Evolutionary conservation across 2,113 vertebrate species (phyloP), one percentile per base, ranked within the genome.

Genomic region (Trematomus loennbergii): DNA sequence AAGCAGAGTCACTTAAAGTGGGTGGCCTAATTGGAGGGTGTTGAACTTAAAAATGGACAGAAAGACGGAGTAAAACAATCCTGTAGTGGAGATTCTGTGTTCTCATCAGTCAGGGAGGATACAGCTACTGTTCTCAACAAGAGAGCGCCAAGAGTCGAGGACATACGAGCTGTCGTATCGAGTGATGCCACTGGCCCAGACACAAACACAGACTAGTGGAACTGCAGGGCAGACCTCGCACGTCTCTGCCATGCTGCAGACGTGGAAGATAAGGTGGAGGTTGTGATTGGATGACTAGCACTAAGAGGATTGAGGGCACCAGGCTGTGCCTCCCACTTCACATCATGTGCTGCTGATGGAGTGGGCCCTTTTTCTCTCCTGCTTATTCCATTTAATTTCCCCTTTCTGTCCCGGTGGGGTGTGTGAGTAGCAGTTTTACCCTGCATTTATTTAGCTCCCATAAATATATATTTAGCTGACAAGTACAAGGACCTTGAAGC

Each of bases 231-330:
- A 60, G 55, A 84, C 62, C 60, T 71, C 64, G 63, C 43, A 82
- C 33, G 54, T 77, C 40, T 59, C 46, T 82, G 72, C 57, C 63
- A 55, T 59, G 48, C 76, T 53, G 52, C 36, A 75, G 77, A 83
- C 25, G n/a, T 79, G 50, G 5, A 58, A 53, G 71, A 69, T 22
- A 33, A 64, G 80, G 57, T 57, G 60, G 67, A n/a, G 83, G 25
- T 62, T 67, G 29, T 77, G 76, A 87, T 61, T 90, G 86, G 81
- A 66, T 33, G 49, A 74, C 66, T 49, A 62, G 74, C 40, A 62
- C 58, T 79, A 82, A 92, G 84, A 92, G 78, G 86, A 91, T 86
- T 89, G 72, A 88, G 62, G 70, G 84, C 72, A 67, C 70, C 85
- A 91, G 89, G 60, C 82, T 81, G 87, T 83, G 84, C 84, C 77